Percentiles rank a stretch among this genome's conserved stretches.
Conservation (phyloP, 1,140 invertebrate species). For the Temnothorax curvispinosus region DNA sequence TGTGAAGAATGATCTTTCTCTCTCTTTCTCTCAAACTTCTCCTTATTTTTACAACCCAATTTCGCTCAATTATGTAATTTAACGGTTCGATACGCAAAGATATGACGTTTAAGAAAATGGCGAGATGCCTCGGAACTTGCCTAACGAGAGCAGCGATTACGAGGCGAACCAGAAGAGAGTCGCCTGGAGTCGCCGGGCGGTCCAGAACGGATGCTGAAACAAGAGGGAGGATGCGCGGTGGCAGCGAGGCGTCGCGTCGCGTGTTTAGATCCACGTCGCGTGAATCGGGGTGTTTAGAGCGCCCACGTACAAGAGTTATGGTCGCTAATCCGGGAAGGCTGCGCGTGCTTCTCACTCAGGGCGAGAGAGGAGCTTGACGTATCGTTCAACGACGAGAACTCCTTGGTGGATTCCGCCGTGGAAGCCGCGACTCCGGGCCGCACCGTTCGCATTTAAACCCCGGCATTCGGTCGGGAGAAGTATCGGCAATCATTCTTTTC, state of each 20-base stretch:
- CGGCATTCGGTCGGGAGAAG: neutral
- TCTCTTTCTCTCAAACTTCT: neutral
- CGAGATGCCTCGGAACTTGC: neutral
- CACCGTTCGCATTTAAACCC: constrained; percentile 18
- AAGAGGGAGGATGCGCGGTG: constrained; percentile 38
- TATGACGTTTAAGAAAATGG: neutral
- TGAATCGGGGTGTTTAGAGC: constrained; percentile 60
- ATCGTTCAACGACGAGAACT: constrained; percentile 66
- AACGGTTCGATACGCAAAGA: neutral
- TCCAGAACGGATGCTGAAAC: constrained; percentile 40
- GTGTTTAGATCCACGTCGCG: constrained; percentile 47
- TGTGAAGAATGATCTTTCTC: neutral
- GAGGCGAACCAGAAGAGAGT: neutral
- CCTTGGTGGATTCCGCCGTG: constrained; percentile 39
- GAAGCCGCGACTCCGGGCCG: neutral
- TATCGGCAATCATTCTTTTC: constrained; percentile 9
- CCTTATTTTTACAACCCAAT: neutral
- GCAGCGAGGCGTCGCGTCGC: neutral
- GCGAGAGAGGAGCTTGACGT: constrained; percentile 65
- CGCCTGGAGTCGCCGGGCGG: neutral
- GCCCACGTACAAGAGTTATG: constrained; percentile 71
- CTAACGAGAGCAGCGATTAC: neutral
- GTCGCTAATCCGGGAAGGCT: constrained; percentile 77
- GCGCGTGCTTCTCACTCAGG: constrained; percentile 54
- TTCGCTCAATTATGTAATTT: constrained; percentile 18